These are phyloP conservation scores for Sipha maydis DNA, from an alignment of 2,888 invertebrate species.

Conservation along the genomic window DNA sequence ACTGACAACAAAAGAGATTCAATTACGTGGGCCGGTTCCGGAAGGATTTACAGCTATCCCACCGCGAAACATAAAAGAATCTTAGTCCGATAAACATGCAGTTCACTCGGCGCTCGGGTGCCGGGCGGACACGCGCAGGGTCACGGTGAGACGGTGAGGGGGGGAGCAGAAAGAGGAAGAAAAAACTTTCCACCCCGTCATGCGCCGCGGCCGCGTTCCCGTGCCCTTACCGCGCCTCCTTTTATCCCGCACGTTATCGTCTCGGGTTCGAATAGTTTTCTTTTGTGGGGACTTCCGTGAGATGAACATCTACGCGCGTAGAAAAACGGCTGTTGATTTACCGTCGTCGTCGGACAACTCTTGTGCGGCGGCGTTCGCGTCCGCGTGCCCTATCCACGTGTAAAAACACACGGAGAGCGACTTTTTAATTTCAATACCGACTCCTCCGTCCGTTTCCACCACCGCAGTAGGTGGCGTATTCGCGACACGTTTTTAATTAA, in stretches of 20 bases:
- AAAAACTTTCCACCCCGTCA: constrained; percentile 18
- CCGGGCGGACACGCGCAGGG: neutral
- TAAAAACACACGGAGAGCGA: neutral
- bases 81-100: constrained; percentile 45
- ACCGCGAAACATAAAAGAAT: constrained; percentile 55
- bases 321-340: constrained; percentile 51
- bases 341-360: constrained; percentile 30
- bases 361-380: neutral
- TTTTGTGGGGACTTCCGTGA: constrained; percentile 42
- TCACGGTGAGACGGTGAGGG: neutral
- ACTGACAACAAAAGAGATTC: constrained; percentile 57
- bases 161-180: neutral
- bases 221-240: neutral
- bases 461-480: constrained; percentile 40
- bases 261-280: constrained; percentile 53
- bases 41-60: constrained; percentile 50
- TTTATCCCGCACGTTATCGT: constrained; percentile 33
- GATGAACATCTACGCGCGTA: constrained; percentile 36
- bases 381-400: neutral
- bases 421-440: constrained; percentile 43
- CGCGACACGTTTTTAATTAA: constrained; percentile 53
- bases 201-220: neutral
- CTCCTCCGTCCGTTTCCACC: neutral
- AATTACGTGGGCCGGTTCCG: constrained; percentile 44
- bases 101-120: neutral